Base-by-base conservation (phyloP, 2,888 invertebrate genomes). In the Eumerus sabulonum region DNA sequence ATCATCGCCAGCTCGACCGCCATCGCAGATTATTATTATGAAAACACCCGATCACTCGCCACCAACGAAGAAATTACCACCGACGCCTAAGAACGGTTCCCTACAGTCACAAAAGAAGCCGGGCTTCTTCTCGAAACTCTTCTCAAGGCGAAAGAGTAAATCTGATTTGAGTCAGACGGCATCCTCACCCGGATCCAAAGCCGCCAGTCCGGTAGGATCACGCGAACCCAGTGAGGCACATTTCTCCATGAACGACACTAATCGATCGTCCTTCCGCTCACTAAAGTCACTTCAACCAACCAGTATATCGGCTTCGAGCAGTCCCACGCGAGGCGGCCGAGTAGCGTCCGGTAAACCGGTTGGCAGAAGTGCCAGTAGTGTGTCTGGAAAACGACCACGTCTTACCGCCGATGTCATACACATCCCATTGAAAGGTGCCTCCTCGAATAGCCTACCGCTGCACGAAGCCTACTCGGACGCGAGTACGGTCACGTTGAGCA, bases 341-440 rank as follows among this genome's bases (percentile, higher is more conserved):
- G 27, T 54, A 9, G 88, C 89, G 81, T 85, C 86, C 0, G 84
- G 86, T 19, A 91, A 91, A 66, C 91, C 90, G 0, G 91, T 91
- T 7, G 92, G 91, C 0, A 89, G 92, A 0, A 92, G 92, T 57
- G 91, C 92, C 0, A 92, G 92, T 83, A 91, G 91, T 85, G 91
- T 92, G 0, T 92, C 92, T 0, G 92, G 92, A 0, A 90, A 91
- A 72, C 88, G 92, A 0, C 92, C 92, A 0, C 89, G 91, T 13
- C 83, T 92, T 1, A 91, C 91, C 13, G 92, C 92, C 47, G 91
- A 92, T 76, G 90, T 93, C 53, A 91, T 93, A 59, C 92, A 93
- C 81, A 93, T 93, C 62, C 93, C 93, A 0, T 86, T 93, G 0
- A 93, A 93, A 86, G 93, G 92, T 0, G 92, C 91, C 76, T 88